Conservation (phyloP, 2,113 vertebrate species). For the Ondatra zibethicus region DNA sequence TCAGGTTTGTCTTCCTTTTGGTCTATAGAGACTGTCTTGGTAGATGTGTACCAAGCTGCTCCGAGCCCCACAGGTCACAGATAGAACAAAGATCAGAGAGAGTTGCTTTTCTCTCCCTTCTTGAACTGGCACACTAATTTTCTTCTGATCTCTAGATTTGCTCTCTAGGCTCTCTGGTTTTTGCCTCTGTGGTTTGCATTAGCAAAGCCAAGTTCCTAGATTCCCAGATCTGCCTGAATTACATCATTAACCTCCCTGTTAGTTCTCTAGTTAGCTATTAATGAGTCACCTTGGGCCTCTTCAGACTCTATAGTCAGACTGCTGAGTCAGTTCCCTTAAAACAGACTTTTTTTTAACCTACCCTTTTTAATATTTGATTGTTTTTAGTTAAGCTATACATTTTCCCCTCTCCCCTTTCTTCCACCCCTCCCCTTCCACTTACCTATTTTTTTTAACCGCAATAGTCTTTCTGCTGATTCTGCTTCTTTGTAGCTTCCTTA, state of each 20-base stretch:
- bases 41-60: no score
- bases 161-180: background rate
- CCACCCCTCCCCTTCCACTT: no score
- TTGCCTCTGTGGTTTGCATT: background rate
- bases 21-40: no score
- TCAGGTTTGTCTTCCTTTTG: no score
- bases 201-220: background rate
- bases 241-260: background rate
- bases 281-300: background rate
- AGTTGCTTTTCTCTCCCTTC: background rate
- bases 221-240: background rate
- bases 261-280: background rate
- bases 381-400: no score
- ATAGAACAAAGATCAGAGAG: background rate
- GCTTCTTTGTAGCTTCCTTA: background rate
- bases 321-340: background rate
- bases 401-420: no score
- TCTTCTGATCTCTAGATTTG: background rate
- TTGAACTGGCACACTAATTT: background rate
- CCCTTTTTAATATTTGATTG: no score
- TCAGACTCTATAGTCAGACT: background rate
- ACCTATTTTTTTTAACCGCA: background rate
- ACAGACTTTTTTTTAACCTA: background rate
- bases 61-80: no score
- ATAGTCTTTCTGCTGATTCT: background rate